phyloP scores from a whole-genome alignment of 2,113 vertebrate genomes.

The Phrynosoma blainvillii region DNA sequence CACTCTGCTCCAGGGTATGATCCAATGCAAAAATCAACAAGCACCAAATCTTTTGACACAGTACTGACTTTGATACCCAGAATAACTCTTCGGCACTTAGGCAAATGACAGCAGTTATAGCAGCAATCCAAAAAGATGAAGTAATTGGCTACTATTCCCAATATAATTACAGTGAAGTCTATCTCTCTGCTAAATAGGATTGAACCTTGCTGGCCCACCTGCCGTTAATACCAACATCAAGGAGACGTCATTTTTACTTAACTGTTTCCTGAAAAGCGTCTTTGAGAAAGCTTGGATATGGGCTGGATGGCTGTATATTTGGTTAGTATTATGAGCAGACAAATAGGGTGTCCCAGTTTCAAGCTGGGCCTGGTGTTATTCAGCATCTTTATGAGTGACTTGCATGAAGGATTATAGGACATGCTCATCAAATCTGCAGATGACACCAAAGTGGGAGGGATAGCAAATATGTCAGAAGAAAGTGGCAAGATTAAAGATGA shows the following conservation, averaged over 20 bases:
- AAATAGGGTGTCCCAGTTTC: not conserved
- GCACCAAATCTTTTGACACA: not conserved
- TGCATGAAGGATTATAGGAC: no score
- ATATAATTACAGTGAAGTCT: not conserved
- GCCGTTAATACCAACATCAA: not conserved
- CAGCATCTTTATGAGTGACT: no score
- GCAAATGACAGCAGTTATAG: not conserved
- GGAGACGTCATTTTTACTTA: not conserved
- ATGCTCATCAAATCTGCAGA: no score
- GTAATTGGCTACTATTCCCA: not conserved
- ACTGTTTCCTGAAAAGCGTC: not conserved
- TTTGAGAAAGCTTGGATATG: no score
- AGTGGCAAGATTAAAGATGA: no score
- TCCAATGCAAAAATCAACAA: not conserved
- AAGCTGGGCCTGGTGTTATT: no score
- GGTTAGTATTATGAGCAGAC: not conserved
- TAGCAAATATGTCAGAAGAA: no score
- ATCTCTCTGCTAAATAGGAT: not conserved
- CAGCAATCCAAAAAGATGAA: not conserved
- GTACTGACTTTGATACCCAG: not conserved
- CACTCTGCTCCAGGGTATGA: not conserved
- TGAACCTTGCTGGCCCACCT: not conserved
- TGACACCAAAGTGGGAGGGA: no score
- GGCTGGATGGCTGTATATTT: no score
- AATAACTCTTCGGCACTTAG: conserved; percentile 7